Evolutionary conservation across 2,113 vertebrate genomes (phyloP).

Genomic region (Mohoua ochrocephala): DNA sequence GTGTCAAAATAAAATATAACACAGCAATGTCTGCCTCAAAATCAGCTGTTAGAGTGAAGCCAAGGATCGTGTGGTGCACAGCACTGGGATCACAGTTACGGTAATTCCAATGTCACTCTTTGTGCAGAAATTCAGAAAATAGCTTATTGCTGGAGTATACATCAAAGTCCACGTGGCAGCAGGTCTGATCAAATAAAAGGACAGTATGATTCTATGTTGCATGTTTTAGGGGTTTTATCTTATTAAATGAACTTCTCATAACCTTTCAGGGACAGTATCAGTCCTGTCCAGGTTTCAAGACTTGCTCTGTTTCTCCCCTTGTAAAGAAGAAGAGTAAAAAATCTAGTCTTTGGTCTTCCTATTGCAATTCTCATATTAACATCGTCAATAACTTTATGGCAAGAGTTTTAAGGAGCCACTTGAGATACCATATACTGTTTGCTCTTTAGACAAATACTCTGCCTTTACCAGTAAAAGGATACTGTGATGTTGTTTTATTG

Average conservation of each 20-base stretch:
- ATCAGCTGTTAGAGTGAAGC: not conserved
- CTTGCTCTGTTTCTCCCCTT: not conserved
- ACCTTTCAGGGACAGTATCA: not conserved
- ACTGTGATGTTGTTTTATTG: conserved; percentile 42
- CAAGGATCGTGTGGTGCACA: not conserved
- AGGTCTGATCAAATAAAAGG: not conserved
- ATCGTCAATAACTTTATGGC: conserved; percentile 10
- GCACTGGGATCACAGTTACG: not conserved
- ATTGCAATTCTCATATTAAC: not conserved
- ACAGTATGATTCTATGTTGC: not conserved
- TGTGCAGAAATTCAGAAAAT: not conserved
- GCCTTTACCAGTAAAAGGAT: conserved; percentile 45
- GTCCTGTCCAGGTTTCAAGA: not conserved
- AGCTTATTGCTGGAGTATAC: not conserved
- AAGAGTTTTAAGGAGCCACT: conserved; percentile 17
- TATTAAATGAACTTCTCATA: not conserved
- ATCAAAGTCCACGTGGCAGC: not conserved
- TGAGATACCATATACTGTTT: conserved; percentile 16
- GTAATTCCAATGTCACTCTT: not conserved
- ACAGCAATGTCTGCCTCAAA: not conserved
- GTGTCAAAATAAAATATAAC: not conserved
- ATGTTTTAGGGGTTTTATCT: not conserved
- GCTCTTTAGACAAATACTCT: conserved; percentile 11
- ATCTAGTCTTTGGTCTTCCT: not conserved
- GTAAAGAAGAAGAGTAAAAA: not conserved